These are phyloP conservation scores for Streblospio benedicti DNA, from an alignment of 1,140 invertebrate genomes.

Conservation along the genomic window DNA sequence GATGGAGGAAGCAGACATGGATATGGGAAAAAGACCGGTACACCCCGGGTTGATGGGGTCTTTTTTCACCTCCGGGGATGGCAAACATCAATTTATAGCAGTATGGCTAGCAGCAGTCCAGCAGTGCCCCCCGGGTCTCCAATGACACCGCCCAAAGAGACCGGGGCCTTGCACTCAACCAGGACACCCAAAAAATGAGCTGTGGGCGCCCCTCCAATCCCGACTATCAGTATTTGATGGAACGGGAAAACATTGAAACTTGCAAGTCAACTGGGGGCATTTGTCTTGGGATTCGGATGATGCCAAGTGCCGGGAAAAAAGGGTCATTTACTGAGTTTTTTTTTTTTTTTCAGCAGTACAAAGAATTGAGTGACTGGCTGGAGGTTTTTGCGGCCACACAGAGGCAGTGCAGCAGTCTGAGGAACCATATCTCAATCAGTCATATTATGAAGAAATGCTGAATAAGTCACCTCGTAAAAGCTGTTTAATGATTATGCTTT, in stretches of 20 bases:
- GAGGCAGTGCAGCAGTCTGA: slow-evolving; percentile 27
- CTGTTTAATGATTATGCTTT: slow-evolving; percentile 70
- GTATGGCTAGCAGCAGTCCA: too few species aligned
- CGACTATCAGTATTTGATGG: slow-evolving; percentile 87
- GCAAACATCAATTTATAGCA: too few species aligned
- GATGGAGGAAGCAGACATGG: too few species aligned
- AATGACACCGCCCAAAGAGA: background rate
- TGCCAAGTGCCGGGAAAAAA: slow-evolving; percentile 50
- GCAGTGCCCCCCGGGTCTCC: background rate
- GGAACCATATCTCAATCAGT: slow-evolving; percentile 49
- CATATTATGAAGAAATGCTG: slow-evolving; percentile 64
- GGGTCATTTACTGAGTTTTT: slow-evolving; percentile 62
- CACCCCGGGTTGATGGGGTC: too few species aligned
- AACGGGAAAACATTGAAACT: slow-evolving; percentile 78
- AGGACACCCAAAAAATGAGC: slow-evolving; percentile 57
- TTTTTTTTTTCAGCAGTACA: slow-evolving; percentile 70
- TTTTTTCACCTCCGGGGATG: too few species aligned
- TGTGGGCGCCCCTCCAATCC: slow-evolving; percentile 75
- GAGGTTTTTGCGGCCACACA: slow-evolving; percentile 57
- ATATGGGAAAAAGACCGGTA: too few species aligned
- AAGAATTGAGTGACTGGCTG: slow-evolving; percentile 70
- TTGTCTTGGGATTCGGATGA: slow-evolving; percentile 58
- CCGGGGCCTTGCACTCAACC: background rate
- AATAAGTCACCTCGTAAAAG: slow-evolving; percentile 61
- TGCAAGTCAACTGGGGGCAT: slow-evolving; percentile 74